phyloP scores from a whole-genome alignment of 2,113 vertebrate genomes.

The Gobio gobio region DNA sequence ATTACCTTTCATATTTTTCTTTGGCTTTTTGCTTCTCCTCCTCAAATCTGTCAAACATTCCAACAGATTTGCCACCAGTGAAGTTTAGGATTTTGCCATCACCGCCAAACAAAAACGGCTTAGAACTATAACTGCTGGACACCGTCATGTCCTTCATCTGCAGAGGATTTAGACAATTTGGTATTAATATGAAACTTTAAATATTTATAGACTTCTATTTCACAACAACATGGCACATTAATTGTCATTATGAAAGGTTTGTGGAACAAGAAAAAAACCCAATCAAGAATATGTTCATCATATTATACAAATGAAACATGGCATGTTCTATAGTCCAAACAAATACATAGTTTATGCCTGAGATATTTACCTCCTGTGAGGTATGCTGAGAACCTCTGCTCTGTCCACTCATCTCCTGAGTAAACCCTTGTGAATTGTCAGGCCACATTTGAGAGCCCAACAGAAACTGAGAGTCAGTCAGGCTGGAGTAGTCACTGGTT shows the following conservation, averaged over 20 bases:
- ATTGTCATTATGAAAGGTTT: neutral
- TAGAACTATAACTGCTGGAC: slow-evolving; percentile 85
- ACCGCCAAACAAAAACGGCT: slow-evolving; percentile 85
- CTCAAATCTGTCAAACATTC: slow-evolving; percentile 86
- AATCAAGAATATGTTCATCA: neutral
- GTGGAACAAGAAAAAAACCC: neutral
- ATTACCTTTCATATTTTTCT: slow-evolving; percentile 74
- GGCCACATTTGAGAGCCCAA: slow-evolving; percentile 89
- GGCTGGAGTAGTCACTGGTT: slow-evolving; percentile 77
- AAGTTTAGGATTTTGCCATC: slow-evolving; percentile 74
- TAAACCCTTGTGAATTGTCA: slow-evolving; percentile 78
- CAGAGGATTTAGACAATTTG: slow-evolving; percentile 42
- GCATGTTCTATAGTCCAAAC: neutral
- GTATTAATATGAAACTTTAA: neutral
- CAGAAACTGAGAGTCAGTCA: slow-evolving; percentile 89
- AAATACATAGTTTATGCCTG: neutral
- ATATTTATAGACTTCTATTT: neutral
- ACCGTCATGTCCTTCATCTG: slow-evolving; percentile 84
- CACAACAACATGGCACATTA: neutral
- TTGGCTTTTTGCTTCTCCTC: slow-evolving; percentile 84
- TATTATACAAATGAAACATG: neutral
- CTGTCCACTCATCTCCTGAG: slow-evolving; percentile 76
- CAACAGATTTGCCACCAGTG: slow-evolving; percentile 72
- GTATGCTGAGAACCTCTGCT: slow-evolving; percentile 79
- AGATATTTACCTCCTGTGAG: slow-evolving; percentile 85